phyloP scores from a whole-genome alignment of 2,888 invertebrate species.

The Chorisops tibialis region DNA sequence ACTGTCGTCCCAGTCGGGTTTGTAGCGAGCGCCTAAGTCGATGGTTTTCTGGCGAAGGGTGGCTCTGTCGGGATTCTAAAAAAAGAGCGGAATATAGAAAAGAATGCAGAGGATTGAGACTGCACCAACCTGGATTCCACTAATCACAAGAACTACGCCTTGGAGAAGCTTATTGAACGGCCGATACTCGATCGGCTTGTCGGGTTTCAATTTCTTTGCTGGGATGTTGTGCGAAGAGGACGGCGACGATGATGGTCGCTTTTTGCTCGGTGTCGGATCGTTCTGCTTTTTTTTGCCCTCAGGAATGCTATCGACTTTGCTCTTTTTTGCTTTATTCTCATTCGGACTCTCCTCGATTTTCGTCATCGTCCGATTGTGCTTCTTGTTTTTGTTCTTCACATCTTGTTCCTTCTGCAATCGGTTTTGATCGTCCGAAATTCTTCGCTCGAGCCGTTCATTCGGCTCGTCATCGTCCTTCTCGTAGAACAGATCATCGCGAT shows the following conservation, averaged over 20 bases:
- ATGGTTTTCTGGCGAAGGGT: constrained; percentile 65
- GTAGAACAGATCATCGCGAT: constrained; percentile 54
- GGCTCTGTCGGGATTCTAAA: constrained; percentile 72
- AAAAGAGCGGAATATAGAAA: neutral
- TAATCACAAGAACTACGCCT: constrained; percentile 74
- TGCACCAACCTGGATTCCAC: constrained; percentile 62
- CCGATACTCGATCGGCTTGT: constrained; percentile 42
- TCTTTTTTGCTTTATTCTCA: neutral
- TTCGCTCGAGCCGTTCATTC: constrained; percentile 51
- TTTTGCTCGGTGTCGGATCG: constrained; percentile 24
- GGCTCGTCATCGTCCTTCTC: constrained; percentile 52
- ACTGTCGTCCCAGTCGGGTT: constrained; percentile 66
- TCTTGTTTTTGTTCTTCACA: constrained; percentile 1
- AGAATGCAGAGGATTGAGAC: neutral
- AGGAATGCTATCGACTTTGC: neutral
- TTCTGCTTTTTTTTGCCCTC: neutral
- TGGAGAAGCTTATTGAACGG: constrained; percentile 61
- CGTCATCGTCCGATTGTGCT: neutral
- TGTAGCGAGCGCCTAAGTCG: constrained; percentile 76
- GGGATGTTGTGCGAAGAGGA: neutral
- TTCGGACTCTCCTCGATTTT: neutral
- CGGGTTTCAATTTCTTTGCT: constrained; percentile 42
- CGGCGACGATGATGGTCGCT: constrained; percentile 39
- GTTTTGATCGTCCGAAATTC: constrained; percentile 41
- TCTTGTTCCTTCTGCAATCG: constrained; percentile 39